A percentile compares a stretch with the other conserved stretches of the same genome.
These are phyloP conservation scores for Aporophyla nigra DNA, from an alignment of 2,888 invertebrate genomes.

Conservation along the genomic window DNA sequence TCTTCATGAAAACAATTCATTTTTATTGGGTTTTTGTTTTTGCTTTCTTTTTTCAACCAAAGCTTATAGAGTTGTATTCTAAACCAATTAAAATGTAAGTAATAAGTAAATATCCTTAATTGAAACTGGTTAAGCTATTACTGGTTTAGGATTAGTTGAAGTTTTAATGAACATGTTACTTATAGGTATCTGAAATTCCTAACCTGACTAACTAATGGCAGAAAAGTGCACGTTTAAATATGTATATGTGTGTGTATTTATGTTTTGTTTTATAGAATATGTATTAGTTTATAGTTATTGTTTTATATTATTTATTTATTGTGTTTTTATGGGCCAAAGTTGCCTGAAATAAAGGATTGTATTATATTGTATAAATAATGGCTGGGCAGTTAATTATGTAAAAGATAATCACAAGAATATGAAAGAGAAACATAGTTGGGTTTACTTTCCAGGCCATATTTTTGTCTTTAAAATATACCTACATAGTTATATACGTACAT, in stretches of 20 bases:
- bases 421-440: neutral
- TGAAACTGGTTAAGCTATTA: neutral
- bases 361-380: too few species aligned
- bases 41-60: neutral
- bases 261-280: too few species aligned
- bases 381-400: neutral
- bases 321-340: too few species aligned
- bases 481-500: neutral
- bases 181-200: neutral
- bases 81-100: neutral
- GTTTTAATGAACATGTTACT: neutral
- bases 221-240: neutral
- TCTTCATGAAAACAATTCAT: slow-evolving; percentile 36
- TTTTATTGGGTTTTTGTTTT: slow-evolving; percentile 14
- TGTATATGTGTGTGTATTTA: too few species aligned
- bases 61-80: neutral
- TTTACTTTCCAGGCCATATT: neutral
- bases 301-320: too few species aligned
- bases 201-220: neutral
- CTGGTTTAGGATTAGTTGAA: neutral
- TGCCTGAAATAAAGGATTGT: too few species aligned
- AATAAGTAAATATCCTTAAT: neutral
- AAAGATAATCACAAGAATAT: neutral
- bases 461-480: neutral
- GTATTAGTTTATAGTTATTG: too few species aligned